Evolutionary conservation across 2,797 vertebrate species (phyloP).

Genomic region (Leucoraja ocellata): DNA sequence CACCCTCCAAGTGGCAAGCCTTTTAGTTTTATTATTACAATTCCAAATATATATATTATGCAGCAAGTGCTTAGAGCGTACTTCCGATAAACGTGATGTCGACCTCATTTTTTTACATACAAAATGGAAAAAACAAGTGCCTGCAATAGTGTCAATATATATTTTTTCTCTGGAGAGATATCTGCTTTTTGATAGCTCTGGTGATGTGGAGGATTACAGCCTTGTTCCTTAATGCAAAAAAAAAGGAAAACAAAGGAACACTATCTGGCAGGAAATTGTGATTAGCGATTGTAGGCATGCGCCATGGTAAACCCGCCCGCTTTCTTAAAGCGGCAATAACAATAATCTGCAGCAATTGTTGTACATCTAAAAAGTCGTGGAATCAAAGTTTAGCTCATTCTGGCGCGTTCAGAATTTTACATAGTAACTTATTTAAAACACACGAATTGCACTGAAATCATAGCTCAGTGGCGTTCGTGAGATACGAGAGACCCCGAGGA

Average conservation of each 20-base stretch:
- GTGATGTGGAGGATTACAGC: not conserved
- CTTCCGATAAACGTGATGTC: not conserved
- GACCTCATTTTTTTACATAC: not conserved
- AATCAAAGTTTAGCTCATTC: not conserved
- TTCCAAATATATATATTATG: not conserved
- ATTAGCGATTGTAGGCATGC: slow-evolving; percentile 39
- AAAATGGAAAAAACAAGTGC: not conserved
- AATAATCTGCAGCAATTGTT: not conserved
- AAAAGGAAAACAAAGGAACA: slow-evolving; percentile 37
- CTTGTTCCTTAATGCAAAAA: not conserved
- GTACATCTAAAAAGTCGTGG: not conserved
- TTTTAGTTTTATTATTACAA: not conserved
- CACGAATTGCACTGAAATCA: not conserved
- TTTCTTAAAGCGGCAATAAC: slow-evolving; percentile 16
- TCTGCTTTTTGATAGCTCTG: not conserved
- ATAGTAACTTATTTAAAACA: not conserved
- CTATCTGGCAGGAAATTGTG: slow-evolving; percentile 44
- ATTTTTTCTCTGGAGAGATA: not conserved
- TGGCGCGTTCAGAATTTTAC: not conserved
- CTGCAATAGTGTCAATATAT: not conserved
- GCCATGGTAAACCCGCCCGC: not conserved
- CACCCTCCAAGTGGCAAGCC: not conserved
- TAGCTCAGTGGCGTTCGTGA: not conserved
- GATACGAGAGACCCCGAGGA: not conserved
- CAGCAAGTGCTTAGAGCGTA: not conserved